Conservation (phyloP, 2,113 vertebrate genomes). For the Cnemophilus loriae region DNA sequence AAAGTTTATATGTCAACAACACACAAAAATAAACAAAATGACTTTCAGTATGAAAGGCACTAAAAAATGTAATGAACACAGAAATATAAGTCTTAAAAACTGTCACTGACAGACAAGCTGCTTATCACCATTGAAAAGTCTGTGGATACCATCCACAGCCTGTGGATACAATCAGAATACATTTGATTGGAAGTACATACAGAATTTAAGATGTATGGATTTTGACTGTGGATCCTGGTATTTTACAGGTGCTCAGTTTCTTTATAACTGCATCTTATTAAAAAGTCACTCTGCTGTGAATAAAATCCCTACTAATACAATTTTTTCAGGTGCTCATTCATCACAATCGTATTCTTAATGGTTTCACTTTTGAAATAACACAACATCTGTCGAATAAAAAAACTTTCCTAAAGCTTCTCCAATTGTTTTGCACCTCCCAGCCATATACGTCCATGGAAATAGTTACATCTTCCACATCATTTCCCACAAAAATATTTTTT, state of each 20-base stretch:
- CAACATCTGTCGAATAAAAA: background rate
- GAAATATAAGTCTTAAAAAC: background rate
- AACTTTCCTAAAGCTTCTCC: background rate
- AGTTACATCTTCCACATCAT: background rate
- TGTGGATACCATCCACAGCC: accelerated
- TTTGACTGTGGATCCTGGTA: background rate
- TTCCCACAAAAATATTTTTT: background rate
- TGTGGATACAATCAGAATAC: background rate
- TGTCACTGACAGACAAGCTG: background rate
- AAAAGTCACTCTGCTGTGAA: background rate
- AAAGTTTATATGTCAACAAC: background rate
- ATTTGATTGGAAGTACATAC: background rate
- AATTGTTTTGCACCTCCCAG: background rate
- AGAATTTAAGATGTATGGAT: background rate
- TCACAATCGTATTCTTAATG: background rate
- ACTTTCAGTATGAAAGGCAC: background rate
- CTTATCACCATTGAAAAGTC: background rate
- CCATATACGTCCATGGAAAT: background rate
- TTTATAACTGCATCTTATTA: background rate
- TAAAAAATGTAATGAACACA: background rate
- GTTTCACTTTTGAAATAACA: background rate
- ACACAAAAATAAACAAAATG: background rate
- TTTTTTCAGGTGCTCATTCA: background rate
- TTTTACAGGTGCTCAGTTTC: background rate
- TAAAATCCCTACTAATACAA: background rate